Percentiles rank a stretch among this genome's conserved stretches.
phyloP scores from a whole-genome alignment of 2,797 vertebrate species.

The Chelmon rostratus region DNA sequence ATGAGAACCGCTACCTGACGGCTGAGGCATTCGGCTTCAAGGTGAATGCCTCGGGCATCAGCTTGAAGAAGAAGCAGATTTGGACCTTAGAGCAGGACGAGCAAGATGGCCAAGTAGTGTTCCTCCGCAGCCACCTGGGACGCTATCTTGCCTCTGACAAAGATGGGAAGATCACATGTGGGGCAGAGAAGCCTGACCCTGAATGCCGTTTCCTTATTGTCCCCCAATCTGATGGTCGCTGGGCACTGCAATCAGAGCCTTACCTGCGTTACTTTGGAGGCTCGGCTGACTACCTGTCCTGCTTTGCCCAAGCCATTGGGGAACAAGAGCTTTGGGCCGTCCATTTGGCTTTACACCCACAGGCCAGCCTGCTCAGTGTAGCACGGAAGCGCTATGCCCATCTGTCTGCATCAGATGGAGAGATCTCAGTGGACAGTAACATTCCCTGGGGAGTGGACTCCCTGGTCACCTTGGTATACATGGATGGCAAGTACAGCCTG shows the following conservation, averaged over 20 bases:
- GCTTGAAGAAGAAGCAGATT: constrained; percentile 96
- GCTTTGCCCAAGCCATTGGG: constrained; percentile 92
- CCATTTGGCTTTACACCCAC: constrained; percentile 95
- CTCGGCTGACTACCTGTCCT: constrained; percentile 92
- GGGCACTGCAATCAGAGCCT: constrained; percentile 93
- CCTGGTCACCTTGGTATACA: constrained; percentile 93
- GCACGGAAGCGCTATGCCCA: constrained; percentile 96
- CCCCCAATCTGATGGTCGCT: constrained; percentile 94
- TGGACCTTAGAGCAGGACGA: constrained; percentile 96
- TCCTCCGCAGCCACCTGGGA: constrained; percentile 94
- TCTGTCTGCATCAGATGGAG: constrained; percentile 90
- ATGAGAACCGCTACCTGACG: constrained; percentile 93
- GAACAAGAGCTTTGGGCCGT: constrained; percentile 95
- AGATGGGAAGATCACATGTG: constrained; percentile 93
- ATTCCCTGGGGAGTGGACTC: constrained; percentile 97
- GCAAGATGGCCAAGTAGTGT: constrained; percentile 88
- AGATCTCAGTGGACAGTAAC: constrained; percentile 93
- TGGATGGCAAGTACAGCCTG: constrained; percentile 93
- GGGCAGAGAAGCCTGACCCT: constrained; percentile 87
- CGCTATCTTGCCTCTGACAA: constrained; percentile 93
- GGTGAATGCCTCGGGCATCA: constrained; percentile 93
- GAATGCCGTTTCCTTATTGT: constrained; percentile 93
- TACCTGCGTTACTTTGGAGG: constrained; percentile 95
- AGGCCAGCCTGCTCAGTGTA: constrained; percentile 94
- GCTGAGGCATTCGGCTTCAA: constrained; percentile 97